These are phyloP conservation scores for Plebejus argus DNA, from an alignment of 2,888 invertebrate species.

Conservation along the genomic window DNA sequence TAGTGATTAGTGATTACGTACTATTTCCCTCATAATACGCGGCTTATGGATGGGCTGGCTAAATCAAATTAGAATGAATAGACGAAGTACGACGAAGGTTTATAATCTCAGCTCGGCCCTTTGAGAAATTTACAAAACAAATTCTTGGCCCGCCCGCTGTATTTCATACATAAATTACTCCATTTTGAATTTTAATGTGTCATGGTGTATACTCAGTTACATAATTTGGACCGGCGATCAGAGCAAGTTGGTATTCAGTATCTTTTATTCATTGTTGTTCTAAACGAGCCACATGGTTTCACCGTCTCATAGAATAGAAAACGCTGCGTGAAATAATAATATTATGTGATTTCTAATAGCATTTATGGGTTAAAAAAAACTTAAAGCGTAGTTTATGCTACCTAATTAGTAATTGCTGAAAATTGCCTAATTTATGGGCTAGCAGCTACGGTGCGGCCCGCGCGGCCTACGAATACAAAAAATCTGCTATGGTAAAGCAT, in stretches of 20 bases:
- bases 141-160: conserved; percentile 9
- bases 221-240: not conserved
- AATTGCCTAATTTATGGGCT: no score
- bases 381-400: no score
- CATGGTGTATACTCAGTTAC: not conserved
- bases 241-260: not conserved
- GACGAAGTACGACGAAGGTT: not conserved
- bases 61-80: not conserved
- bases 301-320: not conserved
- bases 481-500: no score
- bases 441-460: no score
- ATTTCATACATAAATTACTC: conserved; percentile 26
- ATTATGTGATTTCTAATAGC: not conserved
- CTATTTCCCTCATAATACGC: no score
- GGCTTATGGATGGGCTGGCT: no score
- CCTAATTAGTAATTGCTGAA: no score
- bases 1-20: no score
- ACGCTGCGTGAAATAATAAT: not conserved
- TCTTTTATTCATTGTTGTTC: not conserved
- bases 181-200: conserved; percentile 23
- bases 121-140: conserved; percentile 31
- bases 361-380: not conserved
- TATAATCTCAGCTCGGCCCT: conserved; percentile 17
- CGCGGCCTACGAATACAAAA: no score
- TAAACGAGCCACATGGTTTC: not conserved